Percentiles rank a stretch among this genome's conserved stretches.
Conservation (phyloP, 1,140 invertebrate genomes). For the Apolygus lucorum region DNA sequence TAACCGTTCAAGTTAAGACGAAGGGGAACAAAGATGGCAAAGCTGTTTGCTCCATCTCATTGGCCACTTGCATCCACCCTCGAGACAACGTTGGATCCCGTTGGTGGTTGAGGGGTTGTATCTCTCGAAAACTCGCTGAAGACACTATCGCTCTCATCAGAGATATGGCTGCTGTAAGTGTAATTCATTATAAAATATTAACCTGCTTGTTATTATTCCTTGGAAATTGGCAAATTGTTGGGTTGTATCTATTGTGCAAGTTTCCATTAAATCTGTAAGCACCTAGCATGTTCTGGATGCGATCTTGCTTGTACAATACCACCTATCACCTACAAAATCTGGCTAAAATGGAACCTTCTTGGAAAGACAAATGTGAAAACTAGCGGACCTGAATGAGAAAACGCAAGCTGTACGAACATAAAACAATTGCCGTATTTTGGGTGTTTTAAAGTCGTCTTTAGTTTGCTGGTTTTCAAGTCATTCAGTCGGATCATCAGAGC, state of each 20-base stretch:
- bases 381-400: no score
- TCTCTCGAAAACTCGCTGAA: constrained; percentile 73
- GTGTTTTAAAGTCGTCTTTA: neutral
- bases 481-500: no score
- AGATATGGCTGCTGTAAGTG: constrained; percentile 81
- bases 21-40: constrained; percentile 53
- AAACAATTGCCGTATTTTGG: no score
- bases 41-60: constrained; percentile 50
- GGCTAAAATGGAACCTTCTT: neutral
- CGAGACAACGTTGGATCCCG: constrained; percentile 48
- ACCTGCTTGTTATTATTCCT: neutral
- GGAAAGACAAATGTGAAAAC: no score
- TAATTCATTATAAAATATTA: no score
- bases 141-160: constrained; percentile 78
- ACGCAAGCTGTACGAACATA: no score
- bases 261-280: neutral
- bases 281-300: no score
- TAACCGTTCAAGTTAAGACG: constrained; percentile 79
- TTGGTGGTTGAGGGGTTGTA: constrained; percentile 81
- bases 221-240: neutral
- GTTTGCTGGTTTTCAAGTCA: neutral
- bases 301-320: no score
- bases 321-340: no score
- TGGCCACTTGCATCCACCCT: constrained; percentile 50
- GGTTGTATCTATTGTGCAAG: neutral